These are phyloP conservation scores for Sebastes nivosus DNA, from an alignment of 2,797 vertebrate genomes.

Conservation along the genomic window DNA sequence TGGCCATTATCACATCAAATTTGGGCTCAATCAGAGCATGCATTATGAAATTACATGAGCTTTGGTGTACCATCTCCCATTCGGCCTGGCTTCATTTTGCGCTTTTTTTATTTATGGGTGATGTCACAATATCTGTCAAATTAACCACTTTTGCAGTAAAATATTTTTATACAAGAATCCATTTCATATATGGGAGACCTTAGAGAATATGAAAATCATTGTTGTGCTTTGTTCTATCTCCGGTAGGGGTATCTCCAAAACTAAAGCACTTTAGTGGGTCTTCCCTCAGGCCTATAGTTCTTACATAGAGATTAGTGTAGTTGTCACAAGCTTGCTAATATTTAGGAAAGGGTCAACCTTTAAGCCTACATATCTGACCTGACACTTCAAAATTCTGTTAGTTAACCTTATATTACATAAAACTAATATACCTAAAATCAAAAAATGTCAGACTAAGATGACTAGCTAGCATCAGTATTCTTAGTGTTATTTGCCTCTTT, in stretches of 20 bases:
- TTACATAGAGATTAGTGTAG: neutral
- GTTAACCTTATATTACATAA: neutral
- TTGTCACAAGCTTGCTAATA: neutral
- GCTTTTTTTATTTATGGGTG: too few species aligned
- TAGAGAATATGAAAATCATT: too few species aligned
- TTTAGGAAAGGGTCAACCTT: neutral
- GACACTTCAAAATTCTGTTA: neutral
- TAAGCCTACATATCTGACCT: neutral
- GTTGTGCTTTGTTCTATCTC: too few species aligned
- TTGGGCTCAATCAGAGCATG: rapidly evolving
- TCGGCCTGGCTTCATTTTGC: too few species aligned
- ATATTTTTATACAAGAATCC: too few species aligned
- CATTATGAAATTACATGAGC: rapidly evolving
- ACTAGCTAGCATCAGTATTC: neutral
- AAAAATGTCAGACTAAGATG: neutral
- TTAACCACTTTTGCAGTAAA: too few species aligned
- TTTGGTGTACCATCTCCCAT: too few species aligned
- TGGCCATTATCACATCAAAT: too few species aligned
- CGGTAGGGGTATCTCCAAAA: rapidly evolving
- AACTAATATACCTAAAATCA: neutral
- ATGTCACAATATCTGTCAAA: too few species aligned
- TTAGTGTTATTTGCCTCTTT: neutral
- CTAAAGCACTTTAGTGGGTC: rapidly evolving
- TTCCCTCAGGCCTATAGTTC: too few species aligned
- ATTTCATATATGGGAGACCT: too few species aligned